phyloP scores from a whole-genome alignment of 2,797 vertebrate genomes.

The Petrocephalus schoutedeni region DNA sequence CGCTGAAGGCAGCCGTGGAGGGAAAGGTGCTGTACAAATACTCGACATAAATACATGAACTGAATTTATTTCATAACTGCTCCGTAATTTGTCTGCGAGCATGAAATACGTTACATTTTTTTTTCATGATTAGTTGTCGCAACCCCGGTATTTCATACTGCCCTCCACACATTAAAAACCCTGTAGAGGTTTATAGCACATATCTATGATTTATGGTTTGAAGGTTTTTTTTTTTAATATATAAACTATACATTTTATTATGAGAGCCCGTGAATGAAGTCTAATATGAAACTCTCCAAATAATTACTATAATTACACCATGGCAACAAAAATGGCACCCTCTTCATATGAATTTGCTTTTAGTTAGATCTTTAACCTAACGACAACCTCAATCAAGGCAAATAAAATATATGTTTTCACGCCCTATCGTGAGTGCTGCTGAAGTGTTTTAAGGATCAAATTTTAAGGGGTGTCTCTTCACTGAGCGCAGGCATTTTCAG shows the following conservation, averaged over 20 bases:
- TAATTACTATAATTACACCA: slow-evolving; percentile 11
- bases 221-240: background rate
- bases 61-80: background rate
- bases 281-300: background rate
- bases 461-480: background rate
- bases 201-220: background rate
- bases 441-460: background rate
- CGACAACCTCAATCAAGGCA: background rate
- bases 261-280: background rate
- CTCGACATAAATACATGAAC: background rate
- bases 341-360: background rate
- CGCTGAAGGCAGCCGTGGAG: background rate
- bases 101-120: background rate
- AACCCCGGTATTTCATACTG: background rate
- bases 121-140: background rate
- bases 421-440: background rate
- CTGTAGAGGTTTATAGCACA: background rate
- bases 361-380: background rate
- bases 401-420: background rate
- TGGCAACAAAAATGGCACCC: background rate
- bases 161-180: background rate
- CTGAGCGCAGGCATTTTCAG: background rate
- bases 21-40: background rate
- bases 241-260: slow-evolving; percentile 1
- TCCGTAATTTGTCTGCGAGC: background rate